Conservation (phyloP, 1,140 invertebrate genomes). For the Zaprionus camerounensis region DNA sequence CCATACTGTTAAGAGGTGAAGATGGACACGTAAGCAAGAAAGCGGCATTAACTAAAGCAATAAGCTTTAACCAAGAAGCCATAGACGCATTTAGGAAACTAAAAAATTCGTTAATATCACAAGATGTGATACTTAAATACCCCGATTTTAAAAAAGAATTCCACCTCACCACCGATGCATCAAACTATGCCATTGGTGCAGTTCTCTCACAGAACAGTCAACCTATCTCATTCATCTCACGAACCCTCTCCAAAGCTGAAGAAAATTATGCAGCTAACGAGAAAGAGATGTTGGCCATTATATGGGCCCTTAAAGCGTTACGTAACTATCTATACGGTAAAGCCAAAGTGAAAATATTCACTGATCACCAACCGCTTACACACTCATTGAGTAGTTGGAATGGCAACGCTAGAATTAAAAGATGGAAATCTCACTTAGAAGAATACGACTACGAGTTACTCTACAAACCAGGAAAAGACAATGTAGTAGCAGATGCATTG, state of each 20-base stretch:
- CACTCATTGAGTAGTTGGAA: conserved; percentile 83
- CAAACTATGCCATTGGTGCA: conserved; percentile 64
- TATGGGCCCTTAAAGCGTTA: too few species aligned
- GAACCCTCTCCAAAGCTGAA: conserved; percentile 26
- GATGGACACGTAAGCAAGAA: too few species aligned
- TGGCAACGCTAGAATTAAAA: conserved; percentile 55
- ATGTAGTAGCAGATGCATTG: conserved; percentile 55
- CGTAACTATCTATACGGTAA: too few species aligned
- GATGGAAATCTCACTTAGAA: too few species aligned
- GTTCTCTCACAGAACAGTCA: conserved; percentile 68
- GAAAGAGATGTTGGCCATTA: too few species aligned
- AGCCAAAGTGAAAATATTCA: neutral
- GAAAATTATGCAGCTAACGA: too few species aligned
- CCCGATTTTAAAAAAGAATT: conserved; percentile 71
- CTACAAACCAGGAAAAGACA: conserved; percentile 69
- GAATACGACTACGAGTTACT: conserved; percentile 38
- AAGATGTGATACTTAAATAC: neutral
- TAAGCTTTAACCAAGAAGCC: conserved; percentile 58
- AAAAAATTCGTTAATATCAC: neutral
- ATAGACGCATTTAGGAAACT: conserved; percentile 52
- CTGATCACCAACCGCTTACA: conserved; percentile 82
- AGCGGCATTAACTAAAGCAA: too few species aligned
- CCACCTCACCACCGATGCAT: conserved; percentile 73
- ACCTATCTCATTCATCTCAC: conserved; percentile 50
- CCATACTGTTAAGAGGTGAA: too few species aligned